Base-by-base conservation (phyloP, 2,113 vertebrate species). In the Tetrax tetrax region DNA sequence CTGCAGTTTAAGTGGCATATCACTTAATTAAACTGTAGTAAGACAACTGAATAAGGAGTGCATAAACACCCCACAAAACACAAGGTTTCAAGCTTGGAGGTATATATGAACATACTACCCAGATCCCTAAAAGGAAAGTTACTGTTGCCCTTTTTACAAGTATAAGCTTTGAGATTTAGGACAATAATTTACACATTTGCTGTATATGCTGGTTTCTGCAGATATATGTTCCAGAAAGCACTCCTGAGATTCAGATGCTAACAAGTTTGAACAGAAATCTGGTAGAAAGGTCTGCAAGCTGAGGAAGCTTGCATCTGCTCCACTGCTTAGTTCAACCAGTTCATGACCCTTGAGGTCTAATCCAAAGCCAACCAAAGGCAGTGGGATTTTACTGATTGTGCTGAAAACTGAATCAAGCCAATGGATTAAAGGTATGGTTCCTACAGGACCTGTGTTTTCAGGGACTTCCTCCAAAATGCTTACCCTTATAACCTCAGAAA, bases 401-500 rank as follows among this genome's bases (percentile, higher is more conserved):
- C 69, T 95, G 92, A 96, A 96, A 96, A 95, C 92, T 79, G 86
- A 71, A 96, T 78, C 86, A 94, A 96, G 86, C 80, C 92, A 92
- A 95, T 68, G 74, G 94, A 93, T 96, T 96, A 96, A 93, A 69
- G 22, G 48, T 89, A 94, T 31, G 53, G 66, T 81, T 95, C 95
- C 92, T 96, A 78, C 9, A 96, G 96, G 96, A 93, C 92, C 48
- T 89, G 57, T 93, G 64, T 94, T 94, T 94, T 95, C 90, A 87
- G 64, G 88, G 88, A 94, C 86, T 93, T 95, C 92, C 94, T 89
- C 76, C 77, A 90, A 88, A 89, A 83, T 53, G 56, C 92, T 96
- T 96, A 92, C 90, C 95, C 90, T 95, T 94, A 77, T 95, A 95
- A 96, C 93, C 96, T 75, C 69, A 93, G 76, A 86, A 95, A 90